Evolutionary conservation across 2,113 vertebrate species (phyloP).

Genomic region (Zapornia atra): DNA sequence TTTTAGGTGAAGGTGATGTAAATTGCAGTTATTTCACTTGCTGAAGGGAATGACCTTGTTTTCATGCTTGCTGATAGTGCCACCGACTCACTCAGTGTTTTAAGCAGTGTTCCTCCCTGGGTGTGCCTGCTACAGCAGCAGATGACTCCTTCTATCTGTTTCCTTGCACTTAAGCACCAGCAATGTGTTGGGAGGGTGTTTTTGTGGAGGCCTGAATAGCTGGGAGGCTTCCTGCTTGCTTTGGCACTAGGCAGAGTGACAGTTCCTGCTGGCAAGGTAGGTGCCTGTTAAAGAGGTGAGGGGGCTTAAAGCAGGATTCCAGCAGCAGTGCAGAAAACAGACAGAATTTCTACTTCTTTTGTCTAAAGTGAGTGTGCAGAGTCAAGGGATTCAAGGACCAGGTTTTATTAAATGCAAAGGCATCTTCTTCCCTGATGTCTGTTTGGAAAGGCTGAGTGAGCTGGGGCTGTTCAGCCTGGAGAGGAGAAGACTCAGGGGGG

Average conservation of each 20-base stretch:
- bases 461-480: too few relatives aligned
- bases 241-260: neutral
- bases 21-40: neutral
- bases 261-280: neutral
- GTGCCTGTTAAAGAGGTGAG: neutral
- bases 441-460: neutral
- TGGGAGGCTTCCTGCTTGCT: slow-evolving; percentile 20
- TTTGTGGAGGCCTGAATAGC: neutral
- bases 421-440: neutral
- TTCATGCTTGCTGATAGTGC: neutral
- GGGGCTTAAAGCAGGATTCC: neutral
- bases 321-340: neutral
- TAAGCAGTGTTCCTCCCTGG: neutral
- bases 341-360: neutral
- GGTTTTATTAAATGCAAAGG: neutral
- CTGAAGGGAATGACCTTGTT: neutral
- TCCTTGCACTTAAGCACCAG: slow-evolving; percentile 3
- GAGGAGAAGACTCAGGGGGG: too few relatives aligned
- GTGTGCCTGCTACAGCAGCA: neutral
- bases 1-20: neutral
- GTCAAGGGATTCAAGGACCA: neutral
- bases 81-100: neutral
- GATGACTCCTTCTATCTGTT: neutral
- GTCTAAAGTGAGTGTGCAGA: neutral
- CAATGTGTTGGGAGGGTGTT: neutral